Base-by-base conservation (phyloP, 1,140 invertebrate species). In the Thaumetopoea pityocampa region DNA sequence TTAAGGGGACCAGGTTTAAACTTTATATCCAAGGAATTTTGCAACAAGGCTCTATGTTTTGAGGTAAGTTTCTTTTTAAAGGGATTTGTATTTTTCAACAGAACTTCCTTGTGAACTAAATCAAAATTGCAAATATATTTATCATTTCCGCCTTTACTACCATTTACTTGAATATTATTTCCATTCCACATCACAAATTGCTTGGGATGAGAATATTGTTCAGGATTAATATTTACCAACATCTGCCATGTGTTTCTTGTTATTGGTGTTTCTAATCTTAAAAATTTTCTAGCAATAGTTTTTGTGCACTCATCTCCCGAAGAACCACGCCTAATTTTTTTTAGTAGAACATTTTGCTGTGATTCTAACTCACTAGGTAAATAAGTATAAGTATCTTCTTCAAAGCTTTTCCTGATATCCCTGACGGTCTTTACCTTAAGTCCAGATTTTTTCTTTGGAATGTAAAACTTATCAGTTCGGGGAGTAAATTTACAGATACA, bases 1-100 rank as follows among this genome's bases (percentile, higher is more conserved):
- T 47, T 50, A 26, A 84, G 51, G 3, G 80, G 80, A 0, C 80
- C 80, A 8, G 80, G 76, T 35, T 78, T 85, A 56, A 82, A 79
- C 58, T 72, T 73, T 10, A 74, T 24, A 34, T 53, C 48, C 38
- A 85, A 58, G 4, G 78, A 85, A 34, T 65, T 60, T 22, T 66
- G 47, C 26, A 82, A 45, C 14, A 82, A 50, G 4, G 45, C 17
- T 47, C 47, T 69, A 36, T 49, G 74, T 47, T 34, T 57, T 19
- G 9, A 38, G 19, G 35, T 6, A 30, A 23, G 33, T 12, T 32
- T 50, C 22, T 47, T 57, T 48, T 51, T 51, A 7, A 27, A 15
- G 20, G 32, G 9, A 29, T 57, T 40, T 33, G 44, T 66, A 28
- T 24, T 20, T 23, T 20, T 12, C 10, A n/a, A 8, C 8, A 8